phyloP scores from a whole-genome alignment of 2,113 vertebrate genomes.

The Limanda limanda region DNA sequence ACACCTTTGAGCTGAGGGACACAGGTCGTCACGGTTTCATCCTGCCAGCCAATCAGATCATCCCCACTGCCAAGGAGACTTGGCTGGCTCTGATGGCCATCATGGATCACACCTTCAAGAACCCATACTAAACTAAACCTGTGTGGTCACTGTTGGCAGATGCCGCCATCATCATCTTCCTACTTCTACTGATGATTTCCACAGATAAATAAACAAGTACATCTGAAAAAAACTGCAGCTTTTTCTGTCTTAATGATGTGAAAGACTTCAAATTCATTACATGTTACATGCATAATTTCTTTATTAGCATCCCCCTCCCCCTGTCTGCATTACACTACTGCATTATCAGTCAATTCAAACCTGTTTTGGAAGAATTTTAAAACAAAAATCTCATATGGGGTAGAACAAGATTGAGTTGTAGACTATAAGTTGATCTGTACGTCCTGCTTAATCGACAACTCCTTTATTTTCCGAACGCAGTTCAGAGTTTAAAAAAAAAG shows the following conservation, averaged over 20 bases:
- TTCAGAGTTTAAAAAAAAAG: too few species aligned
- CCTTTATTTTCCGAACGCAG: too few species aligned
- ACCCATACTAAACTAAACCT: slow-evolving; percentile 80
- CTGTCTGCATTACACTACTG: neutral
- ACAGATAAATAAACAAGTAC: slow-evolving; percentile 29
- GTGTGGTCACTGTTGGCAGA: neutral
- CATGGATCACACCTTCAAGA: slow-evolving; percentile 83
- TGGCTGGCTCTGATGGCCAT: slow-evolving; percentile 90
- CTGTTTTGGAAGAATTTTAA: too few species aligned
- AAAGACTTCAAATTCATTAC: neutral
- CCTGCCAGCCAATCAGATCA: slow-evolving; percentile 90
- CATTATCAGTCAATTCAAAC: neutral
- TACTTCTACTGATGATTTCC: neutral
- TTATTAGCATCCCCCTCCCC: neutral
- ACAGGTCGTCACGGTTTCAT: slow-evolving; percentile 90
- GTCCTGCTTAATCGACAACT: too few species aligned
- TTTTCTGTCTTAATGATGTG: neutral
- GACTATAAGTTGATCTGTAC: too few species aligned
- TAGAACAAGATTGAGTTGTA: too few species aligned
- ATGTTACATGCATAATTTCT: neutral
- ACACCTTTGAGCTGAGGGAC: slow-evolving; percentile 94
- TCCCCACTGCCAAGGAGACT: slow-evolving; percentile 91
- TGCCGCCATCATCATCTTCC: neutral
- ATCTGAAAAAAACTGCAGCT: neutral
- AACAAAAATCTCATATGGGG: too few species aligned